phyloP scores from a whole-genome alignment of 2,113 vertebrate genomes.

The Pagrus major region DNA sequence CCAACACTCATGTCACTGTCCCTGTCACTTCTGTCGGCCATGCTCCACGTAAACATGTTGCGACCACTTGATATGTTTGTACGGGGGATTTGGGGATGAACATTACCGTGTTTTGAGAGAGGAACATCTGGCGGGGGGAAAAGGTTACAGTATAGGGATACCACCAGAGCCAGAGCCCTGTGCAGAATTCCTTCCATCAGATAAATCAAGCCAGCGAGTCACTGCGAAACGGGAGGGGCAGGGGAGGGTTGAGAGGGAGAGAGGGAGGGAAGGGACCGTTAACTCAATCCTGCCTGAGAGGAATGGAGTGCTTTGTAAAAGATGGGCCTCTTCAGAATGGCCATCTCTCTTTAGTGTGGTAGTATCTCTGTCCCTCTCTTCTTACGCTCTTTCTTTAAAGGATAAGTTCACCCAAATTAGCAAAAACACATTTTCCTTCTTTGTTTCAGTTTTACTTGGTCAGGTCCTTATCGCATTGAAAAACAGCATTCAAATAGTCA shows the following conservation, averaged over 20 bases:
- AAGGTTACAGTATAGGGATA: conserved; percentile 87
- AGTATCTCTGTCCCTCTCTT: not conserved
- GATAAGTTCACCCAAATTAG: conserved; percentile 6
- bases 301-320: conserved; percentile 64
- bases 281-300: conserved; percentile 82
- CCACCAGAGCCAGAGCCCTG: conserved; percentile 79
- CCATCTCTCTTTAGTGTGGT: conserved; percentile 38
- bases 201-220: conserved; percentile 87
- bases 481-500: not conserved
- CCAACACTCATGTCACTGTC: conserved; percentile 64
- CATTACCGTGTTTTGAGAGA: conserved; percentile 84
- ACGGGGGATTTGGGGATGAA: conserved; percentile 84
- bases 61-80: conserved; percentile 86
- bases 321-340: conserved; percentile 58
- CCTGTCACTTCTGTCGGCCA: conserved; percentile 78
- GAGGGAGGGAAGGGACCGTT: conserved; percentile 70
- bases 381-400: conserved; percentile 4
- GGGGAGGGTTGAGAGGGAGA: conserved; percentile 42
- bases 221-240: conserved; percentile 75
- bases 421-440: no score
- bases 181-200: conserved; percentile 87
- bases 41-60: conserved; percentile 78
- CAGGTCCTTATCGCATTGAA: not conserved
- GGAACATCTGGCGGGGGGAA: conserved; percentile 88
- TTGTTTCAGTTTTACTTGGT: not conserved